Evolutionary conservation across 2,113 vertebrate species (phyloP).

Genomic region (Nettapus auritus): DNA sequence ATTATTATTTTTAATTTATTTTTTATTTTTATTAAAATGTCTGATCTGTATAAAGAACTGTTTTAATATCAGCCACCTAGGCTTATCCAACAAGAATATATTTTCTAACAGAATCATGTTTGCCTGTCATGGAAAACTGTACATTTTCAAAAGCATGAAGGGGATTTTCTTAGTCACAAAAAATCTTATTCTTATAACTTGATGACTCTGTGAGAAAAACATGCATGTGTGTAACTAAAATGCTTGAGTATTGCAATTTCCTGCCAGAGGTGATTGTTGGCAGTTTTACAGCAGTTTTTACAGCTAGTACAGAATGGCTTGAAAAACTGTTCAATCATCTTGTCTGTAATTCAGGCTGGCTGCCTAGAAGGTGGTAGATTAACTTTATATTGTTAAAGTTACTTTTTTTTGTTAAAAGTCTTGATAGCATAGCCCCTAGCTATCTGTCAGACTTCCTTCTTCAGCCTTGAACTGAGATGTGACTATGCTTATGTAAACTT

Average conservation of each 20-base stretch:
- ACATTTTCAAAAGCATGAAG: neutral
- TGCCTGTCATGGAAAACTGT: neutral
- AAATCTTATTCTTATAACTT: neutral
- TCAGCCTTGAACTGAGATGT: neutral
- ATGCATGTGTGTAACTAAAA: neutral
- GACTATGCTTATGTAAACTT: neutral
- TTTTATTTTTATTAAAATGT: neutral
- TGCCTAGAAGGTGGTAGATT: conserved; percentile 8
- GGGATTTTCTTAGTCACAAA: neutral
- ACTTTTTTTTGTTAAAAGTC: conserved; percentile 40
- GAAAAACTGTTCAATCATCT: neutral
- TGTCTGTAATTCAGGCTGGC: neutral
- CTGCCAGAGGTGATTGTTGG: neutral
- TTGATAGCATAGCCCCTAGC: conserved; percentile 17
- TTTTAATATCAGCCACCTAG: neutral
- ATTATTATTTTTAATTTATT: too few species aligned
- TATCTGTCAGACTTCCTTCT: conserved; percentile 28
- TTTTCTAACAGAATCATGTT: neutral
- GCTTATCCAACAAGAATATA: neutral
- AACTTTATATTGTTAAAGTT: conserved; percentile 16
- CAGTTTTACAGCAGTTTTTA: neutral
- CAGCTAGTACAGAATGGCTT: neutral
- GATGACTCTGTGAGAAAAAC: neutral
- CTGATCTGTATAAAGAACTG: accelerated
- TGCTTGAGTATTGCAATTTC: neutral